Conservation (phyloP, 2,797 vertebrate species). For the Acrocephalus scirpaceus region DNA sequence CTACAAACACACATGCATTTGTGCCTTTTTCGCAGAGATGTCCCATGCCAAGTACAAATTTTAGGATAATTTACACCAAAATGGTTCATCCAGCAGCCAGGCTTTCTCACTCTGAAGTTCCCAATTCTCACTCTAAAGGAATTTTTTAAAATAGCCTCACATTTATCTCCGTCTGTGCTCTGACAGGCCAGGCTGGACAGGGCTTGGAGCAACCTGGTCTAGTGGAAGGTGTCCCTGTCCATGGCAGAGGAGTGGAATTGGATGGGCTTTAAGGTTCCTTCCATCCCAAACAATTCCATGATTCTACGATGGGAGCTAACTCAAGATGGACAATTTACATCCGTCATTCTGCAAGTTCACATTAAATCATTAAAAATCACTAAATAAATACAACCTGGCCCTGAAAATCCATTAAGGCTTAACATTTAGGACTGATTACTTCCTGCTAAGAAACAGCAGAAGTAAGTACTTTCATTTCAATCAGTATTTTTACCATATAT, state of each 20-base stretch:
- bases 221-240: background rate
- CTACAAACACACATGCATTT: background rate
- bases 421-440: background rate
- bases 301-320: background rate
- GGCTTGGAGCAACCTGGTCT: background rate
- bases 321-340: background rate
- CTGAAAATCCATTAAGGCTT: background rate
- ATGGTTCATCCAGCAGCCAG: background rate
- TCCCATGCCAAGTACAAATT: background rate
- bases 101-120: background rate
- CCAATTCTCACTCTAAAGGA: background rate
- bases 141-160: background rate
- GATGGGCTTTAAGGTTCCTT: background rate
- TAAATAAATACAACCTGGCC: background rate
- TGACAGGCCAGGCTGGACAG: background rate
- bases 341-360: background rate
- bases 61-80: background rate
- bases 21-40: accelerated
- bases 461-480: background rate
- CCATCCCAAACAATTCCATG: background rate
- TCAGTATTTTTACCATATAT: background rate
- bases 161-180: background rate
- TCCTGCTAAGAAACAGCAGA: background rate
- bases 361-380: background rate
- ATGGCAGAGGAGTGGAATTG: background rate